Conservation (phyloP, 1,140 invertebrate genomes). For the Stegodyphus mimosarum region DNA sequence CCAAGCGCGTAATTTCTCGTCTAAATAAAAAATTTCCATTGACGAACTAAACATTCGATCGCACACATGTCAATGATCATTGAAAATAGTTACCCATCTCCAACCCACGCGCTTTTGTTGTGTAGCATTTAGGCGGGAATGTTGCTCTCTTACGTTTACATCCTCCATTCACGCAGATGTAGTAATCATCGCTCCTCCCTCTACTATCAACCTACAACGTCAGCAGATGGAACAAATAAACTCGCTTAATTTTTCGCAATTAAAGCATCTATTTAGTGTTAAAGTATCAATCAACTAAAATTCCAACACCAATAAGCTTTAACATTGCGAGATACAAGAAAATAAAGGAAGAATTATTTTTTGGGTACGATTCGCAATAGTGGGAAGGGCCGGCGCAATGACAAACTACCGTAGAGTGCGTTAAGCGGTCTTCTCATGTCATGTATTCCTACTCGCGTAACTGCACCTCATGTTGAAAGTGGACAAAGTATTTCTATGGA, state of each 20-base stretch:
- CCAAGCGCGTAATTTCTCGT: too few species aligned
- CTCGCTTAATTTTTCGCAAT: neutral
- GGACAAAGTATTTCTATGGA: slow-evolving; percentile 60
- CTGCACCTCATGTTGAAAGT: slow-evolving; percentile 46
- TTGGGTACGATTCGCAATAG: neutral
- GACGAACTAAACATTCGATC: neutral
- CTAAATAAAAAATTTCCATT: too few species aligned
- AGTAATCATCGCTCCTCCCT: neutral
- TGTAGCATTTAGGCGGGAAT: slow-evolving; percentile 60
- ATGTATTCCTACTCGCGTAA: slow-evolving; percentile 54
- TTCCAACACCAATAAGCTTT: neutral
- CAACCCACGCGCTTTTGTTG: slow-evolving; percentile 59
- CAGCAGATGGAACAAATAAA: neutral
- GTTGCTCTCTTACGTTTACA: slow-evolving; percentile 58
- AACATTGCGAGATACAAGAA: neutral
- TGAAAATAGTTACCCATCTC: slow-evolving; percentile 21
- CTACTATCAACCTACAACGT: slow-evolving; percentile 43
- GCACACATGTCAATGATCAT: neutral
- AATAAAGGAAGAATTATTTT: slow-evolving; percentile 24
- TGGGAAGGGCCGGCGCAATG: slow-evolving; percentile 25
- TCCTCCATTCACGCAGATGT: slow-evolving; percentile 56
- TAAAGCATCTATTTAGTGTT: neutral
- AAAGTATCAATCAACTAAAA: neutral
- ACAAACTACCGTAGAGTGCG: slow-evolving; percentile 53
- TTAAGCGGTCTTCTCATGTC: slow-evolving; percentile 37